These are phyloP conservation scores for Lethrus apterus DNA, from an alignment of 1,140 invertebrate species.

Conservation along the genomic window DNA sequence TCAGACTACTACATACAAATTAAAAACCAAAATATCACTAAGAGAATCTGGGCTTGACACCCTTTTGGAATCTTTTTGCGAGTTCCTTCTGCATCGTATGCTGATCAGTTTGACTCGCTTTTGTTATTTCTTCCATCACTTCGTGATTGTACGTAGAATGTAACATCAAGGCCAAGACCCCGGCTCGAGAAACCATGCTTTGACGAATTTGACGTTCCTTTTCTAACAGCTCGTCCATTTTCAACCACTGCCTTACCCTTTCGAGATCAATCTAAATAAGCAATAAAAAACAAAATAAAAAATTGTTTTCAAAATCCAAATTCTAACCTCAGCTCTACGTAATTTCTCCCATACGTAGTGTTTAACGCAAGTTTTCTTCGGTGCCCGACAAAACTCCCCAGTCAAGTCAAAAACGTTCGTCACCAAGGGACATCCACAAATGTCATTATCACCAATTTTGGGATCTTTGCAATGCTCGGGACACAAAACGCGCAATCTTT, in stretches of 20 bases:
- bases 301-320: too few species aligned
- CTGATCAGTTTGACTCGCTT: slow-evolving; percentile 39
- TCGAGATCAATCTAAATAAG: slow-evolving; percentile 63
- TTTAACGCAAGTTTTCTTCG: slow-evolving; percentile 86
- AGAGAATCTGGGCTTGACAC: neutral
- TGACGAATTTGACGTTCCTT: slow-evolving; percentile 84
- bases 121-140: slow-evolving; percentile 64
- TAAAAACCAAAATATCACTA: neutral
- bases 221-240: slow-evolving; percentile 91
- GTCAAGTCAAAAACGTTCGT: slow-evolving; percentile 73
- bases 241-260: slow-evolving; percentile 77
- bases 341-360: slow-evolving; percentile 97
- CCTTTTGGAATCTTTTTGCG: slow-evolving; percentile 25
- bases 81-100: slow-evolving; percentile 30
- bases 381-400: slow-evolving; percentile 74
- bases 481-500: slow-evolving; percentile 88
- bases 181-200: slow-evolving; percentile 81
- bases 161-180: slow-evolving; percentile 85
- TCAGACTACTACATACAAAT: too few species aligned
- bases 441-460: slow-evolving; percentile 73
- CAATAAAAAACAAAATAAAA: too few species aligned
- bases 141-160: slow-evolving; percentile 94
- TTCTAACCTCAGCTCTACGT: slow-evolving; percentile 70
- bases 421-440: slow-evolving; percentile 88
- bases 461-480: slow-evolving; percentile 97